Base-by-base conservation (phyloP, 2,113 vertebrate species). In the Osmerus mordax region DNA sequence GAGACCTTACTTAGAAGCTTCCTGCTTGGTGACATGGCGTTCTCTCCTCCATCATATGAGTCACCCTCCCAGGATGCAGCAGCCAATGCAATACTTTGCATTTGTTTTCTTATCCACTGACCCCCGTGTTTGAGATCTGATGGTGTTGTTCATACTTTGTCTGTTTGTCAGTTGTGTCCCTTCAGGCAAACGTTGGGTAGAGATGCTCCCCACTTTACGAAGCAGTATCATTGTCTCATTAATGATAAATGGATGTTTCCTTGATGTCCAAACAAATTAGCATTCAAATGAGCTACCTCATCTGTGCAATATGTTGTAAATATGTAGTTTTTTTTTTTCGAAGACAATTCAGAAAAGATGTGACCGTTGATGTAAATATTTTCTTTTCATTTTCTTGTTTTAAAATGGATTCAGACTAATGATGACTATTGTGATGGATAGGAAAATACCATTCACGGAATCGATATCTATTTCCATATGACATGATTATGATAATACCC, bases 221-320 rank as follows among this genome's bases (percentile, higher is more conserved):
- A 65, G 76, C 28, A 51, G 69, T 70, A 79, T 79, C 73, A 51
- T 82, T 79, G 78, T 69, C 78, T 83, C 85, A 77, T 86, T 84
- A 81, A 86, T 76, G 84, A 85, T 87, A 88, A 90, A 88, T 74
- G 80, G 84, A 86, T 83, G 83, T 87, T 87, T 88, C 52, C 18
- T 66, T 83, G 78, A 66, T 78, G 21, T 76, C 74, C 92, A 96
- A 91, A 90, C 95, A 96, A 96, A 96, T 95, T 76, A 93, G 93
- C 83, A 97, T 94, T 95, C 94, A 97, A 96, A 95, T 96, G 89
- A 94, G 91, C 92, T 94, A 92, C 88, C 84, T 88, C 90, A 90
- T 93, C 88, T 91, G 84, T 87, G 87, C 90, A 84, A 91, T 88
- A 88, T 83, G 89, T 94, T 93, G 91, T 47, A 47, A 47, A 47